Base-by-base conservation (phyloP, 2,797 vertebrate genomes). In the Epinephelus coioides region DNA sequence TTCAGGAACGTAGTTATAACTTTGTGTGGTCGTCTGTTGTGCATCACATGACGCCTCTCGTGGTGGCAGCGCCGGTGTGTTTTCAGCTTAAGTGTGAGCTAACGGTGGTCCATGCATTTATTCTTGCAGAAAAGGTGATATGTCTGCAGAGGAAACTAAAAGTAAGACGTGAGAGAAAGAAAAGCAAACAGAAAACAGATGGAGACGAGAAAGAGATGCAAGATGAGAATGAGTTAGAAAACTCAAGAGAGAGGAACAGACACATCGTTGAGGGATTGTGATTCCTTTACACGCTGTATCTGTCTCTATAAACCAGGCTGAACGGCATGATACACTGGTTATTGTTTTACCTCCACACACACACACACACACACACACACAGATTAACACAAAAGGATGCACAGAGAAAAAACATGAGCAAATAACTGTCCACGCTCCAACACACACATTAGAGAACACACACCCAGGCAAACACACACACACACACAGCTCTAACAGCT, bases 401-500 rank as follows among this genome's bases (percentile, higher is more conserved):
- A 34, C 34, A 34, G 34, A 34, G 34, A 34, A 34, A 34, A 34
- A 34, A 34, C 34, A 34, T 34, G 6, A 34, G 34, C 34, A 34
- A 34, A 34, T 34, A 34, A 34, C 7, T 34, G 34, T 34, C 34
- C 34, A 8, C 34, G 34, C 34, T 34, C 34, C 34, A 8, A 47
- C 50, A 72, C 54, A 77, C 69, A 83, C 12, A 44, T 7, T n/a
- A 14, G 17, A 21, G 15, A 10, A 51, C 44, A 61, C 43, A 40
- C 18, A 34, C 15, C n/a, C 53, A 23, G 6, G 34, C 25, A 54
- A 53, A 62, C 4, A 30, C 59, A 73, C 23, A 59, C 23, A 59
- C 23, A 43, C 73, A 64, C 53, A 34, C 40, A 12, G 8, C 50
- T 54, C 30, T 47, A 84, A 68, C 89, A 87, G 89, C 73, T 77